Base-by-base conservation (phyloP, 2,797 vertebrate species). In the Smutsia gigantea region DNA sequence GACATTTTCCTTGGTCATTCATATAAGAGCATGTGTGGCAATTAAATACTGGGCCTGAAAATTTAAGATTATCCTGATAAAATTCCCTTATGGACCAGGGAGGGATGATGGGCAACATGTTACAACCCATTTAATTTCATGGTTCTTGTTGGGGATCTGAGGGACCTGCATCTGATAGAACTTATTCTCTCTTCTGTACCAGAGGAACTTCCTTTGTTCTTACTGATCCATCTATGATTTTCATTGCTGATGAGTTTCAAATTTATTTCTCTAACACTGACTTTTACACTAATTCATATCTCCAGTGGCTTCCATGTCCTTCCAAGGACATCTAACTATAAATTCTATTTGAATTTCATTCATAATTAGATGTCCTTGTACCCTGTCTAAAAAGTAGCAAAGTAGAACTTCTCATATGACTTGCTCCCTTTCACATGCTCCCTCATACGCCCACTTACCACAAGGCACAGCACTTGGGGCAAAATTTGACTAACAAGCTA, bases 1-100 rank as follows among this genome's bases (percentile, higher is more conserved):
- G 97, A 89, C 97, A 98, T 92, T 95, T 96, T 81, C 86, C 93
- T 81, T 97, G 78, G 3, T 97, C 83, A 11, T 91, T 97, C 97
- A 97, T 97, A 9, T 96, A 98, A 59, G 94, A 74, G 39, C 97
- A 98, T 8, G 78, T 49, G 13, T 97, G 83, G 49, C 97, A 98
- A 39, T 82, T 95, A 84, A 98, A 57, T 21, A 4, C 11, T 14
- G 51, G 1, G 8, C 59, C 97, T 98, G 85, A 64, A 97, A 97
- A 75, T 93, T 75, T 59, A 95, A 95, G 78, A 92, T 57, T 79
- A 94, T 12, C 17, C 5, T 81, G 59, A 69, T 96, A 57, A 95
- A 61, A 95, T 92, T 79, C 66, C 77, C 27, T 7, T 11, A 15
- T 39, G 81, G 27, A 51, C 25, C 42, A 85, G 49, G 63, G 66